Base-by-base conservation (phyloP, 2,797 vertebrate genomes). In the Adelosebastes latens region DNA sequence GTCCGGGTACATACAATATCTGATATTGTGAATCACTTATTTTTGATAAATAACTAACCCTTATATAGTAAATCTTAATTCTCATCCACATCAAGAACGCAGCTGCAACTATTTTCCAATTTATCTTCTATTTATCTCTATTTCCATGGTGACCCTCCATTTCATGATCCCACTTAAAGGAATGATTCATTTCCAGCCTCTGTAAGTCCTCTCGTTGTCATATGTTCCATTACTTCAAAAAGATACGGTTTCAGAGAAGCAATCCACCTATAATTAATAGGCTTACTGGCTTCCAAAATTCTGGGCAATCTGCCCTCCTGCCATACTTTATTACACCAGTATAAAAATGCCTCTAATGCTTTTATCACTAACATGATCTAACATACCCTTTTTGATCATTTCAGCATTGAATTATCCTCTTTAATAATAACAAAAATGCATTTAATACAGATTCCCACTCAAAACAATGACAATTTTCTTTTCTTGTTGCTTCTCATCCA, bases 151-250 rank as follows among this genome's bases (percentile, higher is more conserved):
- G 75, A 86, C 32, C 75, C 62, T 60, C 22, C 20, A 56, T 81
- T 87, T 73, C 25, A 42, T 71, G 59, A 70, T 68, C 79, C 67
- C 62, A 75, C 68, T 81, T 81, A 72, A 79, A 85, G 73, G 61
- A 72, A 64, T 78, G 62, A 88, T 87, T 87, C 20, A 75, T 82
- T 85, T 72, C 56, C 60, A 82, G 73, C 72, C 75, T 22, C 52
- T 75, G 24, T 80, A 67, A 81, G 68, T 85, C 29, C 55, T 89
- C 82, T 86, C 14, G 6, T 80, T 82, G 56, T 85, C 79, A 89
- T 88, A 72, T 89, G 81, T 87, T 90, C 82, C 80, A 88, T 88
- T 87, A 89, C 85, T 87, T 91, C 87, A 88, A 78, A 88, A 83
- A 87, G 79, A 90, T 76, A 66, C 1, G 3, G 69, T 84, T 84